Percentiles rank a stretch among this genome's conserved stretches.
Conservation (phyloP, 1,140 invertebrate species). For the Delia radicum region DNA sequence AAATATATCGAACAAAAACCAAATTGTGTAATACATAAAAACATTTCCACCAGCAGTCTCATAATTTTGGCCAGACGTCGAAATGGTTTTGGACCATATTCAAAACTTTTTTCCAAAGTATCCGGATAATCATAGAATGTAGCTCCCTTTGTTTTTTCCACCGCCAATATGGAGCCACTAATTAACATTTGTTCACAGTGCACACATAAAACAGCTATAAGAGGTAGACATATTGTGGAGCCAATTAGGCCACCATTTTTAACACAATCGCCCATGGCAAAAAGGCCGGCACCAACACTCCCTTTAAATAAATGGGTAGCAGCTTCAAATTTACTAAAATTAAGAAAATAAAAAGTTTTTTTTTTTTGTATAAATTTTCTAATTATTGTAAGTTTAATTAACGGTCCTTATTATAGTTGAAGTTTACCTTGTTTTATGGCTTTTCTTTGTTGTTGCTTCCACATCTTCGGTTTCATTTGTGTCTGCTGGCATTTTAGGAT, state of each 20-base stretch:
- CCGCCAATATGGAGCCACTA: constrained; percentile 40
- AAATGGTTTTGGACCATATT: constrained; percentile 66
- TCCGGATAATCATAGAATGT: constrained; percentile 67
- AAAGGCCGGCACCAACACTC: constrained; percentile 73
- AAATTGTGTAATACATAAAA: constrained; percentile 88
- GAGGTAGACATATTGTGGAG: constrained; percentile 64
- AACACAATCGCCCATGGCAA: constrained; percentile 75
- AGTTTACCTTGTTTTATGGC: constrained; percentile 35
- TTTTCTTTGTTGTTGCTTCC: constrained; percentile 26
- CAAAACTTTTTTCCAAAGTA: constrained; percentile 77
- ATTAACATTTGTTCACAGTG: constrained; percentile 68
- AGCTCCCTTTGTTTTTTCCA: constrained; percentile 43
- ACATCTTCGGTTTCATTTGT: constrained; percentile 10
- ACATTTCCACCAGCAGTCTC: constrained; percentile 71
- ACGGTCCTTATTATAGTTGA: not conserved
- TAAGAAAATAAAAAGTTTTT: not conserved
- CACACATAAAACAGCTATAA: constrained; percentile 71
- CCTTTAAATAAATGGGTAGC: constrained; percentile 62
- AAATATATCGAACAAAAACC: constrained; percentile 95
- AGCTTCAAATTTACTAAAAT: constrained; percentile 65
- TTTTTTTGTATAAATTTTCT: not conserved
- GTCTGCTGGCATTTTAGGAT: not conserved
- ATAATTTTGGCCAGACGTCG: constrained; percentile 63
- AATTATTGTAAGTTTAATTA: not conserved
- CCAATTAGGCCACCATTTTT: constrained; percentile 71